A percentile compares a stretch with the other conserved stretches of the same genome.
phyloP scores from a whole-genome alignment of 30 jellyfish, hydroid and myxozoan species.

The Cassiopea xamachana region DNA sequence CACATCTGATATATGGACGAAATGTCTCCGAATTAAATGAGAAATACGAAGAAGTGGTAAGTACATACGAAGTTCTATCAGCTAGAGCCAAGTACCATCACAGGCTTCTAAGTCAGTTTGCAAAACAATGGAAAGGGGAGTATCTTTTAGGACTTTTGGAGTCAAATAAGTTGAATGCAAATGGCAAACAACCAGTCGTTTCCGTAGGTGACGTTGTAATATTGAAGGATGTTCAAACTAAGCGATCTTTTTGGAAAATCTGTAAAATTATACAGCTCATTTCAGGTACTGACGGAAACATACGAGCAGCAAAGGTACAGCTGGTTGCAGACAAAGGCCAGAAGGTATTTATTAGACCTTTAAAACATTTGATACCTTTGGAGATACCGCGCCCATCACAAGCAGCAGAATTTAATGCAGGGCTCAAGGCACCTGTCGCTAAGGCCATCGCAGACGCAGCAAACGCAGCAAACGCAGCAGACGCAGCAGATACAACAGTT shows the following conservation, averaged over 20 bases:
- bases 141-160: conserved; percentile 36
- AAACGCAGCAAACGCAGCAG: no score
- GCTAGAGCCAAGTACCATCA: conserved; percentile 22
- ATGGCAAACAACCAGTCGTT: conserved; percentile 9
- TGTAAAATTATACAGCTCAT: conserved; percentile 22
- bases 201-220: conserved; percentile 17
- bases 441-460: no score
- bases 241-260: conserved; percentile 46
- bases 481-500: no score
- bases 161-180: neutral
- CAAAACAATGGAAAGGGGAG: conserved; percentile 54
- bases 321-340: conserved; percentile 17
- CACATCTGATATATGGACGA: conserved; percentile 25
- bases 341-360: conserved; percentile 1
- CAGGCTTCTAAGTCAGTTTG: conserved; percentile 15
- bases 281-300: conserved; percentile 51
- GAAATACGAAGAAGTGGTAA: conserved; percentile 31
- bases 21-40: neutral
- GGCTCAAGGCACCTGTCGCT: no score
- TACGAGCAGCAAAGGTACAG: conserved; percentile 52
- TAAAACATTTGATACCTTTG: conserved; percentile 24
- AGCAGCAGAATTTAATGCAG: neutral
- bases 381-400: conserved; percentile 16
- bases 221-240: conserved; percentile 33
- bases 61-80: conserved; percentile 42